Evolutionary conservation across 2,888 invertebrate genomes (phyloP).

Genomic region (Tromatobia lineatoria): DNA sequence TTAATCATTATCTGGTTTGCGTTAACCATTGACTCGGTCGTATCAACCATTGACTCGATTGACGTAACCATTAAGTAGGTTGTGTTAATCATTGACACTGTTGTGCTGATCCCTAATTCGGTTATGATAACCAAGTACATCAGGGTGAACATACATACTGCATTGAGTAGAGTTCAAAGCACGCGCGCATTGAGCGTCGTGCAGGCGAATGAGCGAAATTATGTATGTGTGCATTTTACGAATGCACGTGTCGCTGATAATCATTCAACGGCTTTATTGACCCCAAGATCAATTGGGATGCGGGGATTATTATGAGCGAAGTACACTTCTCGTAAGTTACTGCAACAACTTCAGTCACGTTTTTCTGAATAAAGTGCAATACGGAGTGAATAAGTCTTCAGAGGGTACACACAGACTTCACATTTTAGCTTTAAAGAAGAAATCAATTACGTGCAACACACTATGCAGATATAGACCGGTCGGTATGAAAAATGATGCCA

Average conservation of each 20-base stretch:
- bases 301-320: conserved; percentile 77
- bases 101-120: too few species aligned
- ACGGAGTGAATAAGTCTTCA: background rate
- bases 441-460: background rate
- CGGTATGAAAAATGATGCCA: background rate
- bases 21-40: too few species aligned
- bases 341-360: conserved; percentile 22
- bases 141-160: background rate
- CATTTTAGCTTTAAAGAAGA: background rate
- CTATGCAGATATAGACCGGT: background rate
- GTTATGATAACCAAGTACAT: background rate
- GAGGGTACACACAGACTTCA: background rate
- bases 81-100: too few species aligned
- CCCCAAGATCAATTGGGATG: conserved; percentile 80
- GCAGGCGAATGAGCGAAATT: background rate
- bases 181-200: background rate
- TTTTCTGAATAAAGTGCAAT: conserved; percentile 26
- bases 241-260: conserved; percentile 81
- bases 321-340: conserved; percentile 23
- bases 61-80: too few species aligned
- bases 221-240: conserved; percentile 72
- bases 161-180: background rate
- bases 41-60: too few species aligned
- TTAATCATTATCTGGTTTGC: too few species aligned
- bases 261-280: conserved; percentile 82